Base-by-base conservation (phyloP, 2,888 invertebrate genomes). In the Sinhomidia bicolor region DNA sequence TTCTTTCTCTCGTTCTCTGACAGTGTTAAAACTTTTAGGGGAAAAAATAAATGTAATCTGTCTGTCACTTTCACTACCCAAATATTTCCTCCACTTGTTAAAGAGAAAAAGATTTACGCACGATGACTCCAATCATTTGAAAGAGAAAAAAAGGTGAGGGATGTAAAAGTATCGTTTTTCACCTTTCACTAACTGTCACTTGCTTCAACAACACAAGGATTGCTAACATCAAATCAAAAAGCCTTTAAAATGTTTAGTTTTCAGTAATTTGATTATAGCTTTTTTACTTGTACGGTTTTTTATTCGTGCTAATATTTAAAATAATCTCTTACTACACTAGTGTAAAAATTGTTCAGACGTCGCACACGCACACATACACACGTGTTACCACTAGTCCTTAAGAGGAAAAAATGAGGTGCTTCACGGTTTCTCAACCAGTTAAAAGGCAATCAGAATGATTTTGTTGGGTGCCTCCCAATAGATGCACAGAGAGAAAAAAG, bases 11-110 rank as follows among this genome's bases (percentile, higher is more conserved):
- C n/a, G n/a, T 74, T 60, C 51, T 80, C n/a, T 54, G n/a, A 78
- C 85, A 62, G 7, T 76, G n/a, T 57, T 23, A 85, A 29, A 51
- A 68, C 26, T 54, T 78, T 85, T 85, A 26, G 32, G 32, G 83
- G 82, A 54, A 62, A 82, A 82, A 74, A 87, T 32, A 76, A 82
- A 87, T 86, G 81, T 81, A 47, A 76, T 74, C 82, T 82, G 86
- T 80, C 86, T 86, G 87, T 87, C 87, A 87, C 82, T 81, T 87
- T 87, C 87, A 87, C 87, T 57, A 17, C 47, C 26, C 4, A 14
- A 81, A 62, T 82, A 68, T 87, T 36, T 54, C 47, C 17, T 81
- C 41, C 79, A 60, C 44, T 26, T 36, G 29, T 23, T 1, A 41
- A 26, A 9, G 57, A 57, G 51, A 41, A 41, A 41, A 74, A 60